phyloP scores from a whole-genome alignment of 2,113 vertebrate species.

The Petroica traversi region DNA sequence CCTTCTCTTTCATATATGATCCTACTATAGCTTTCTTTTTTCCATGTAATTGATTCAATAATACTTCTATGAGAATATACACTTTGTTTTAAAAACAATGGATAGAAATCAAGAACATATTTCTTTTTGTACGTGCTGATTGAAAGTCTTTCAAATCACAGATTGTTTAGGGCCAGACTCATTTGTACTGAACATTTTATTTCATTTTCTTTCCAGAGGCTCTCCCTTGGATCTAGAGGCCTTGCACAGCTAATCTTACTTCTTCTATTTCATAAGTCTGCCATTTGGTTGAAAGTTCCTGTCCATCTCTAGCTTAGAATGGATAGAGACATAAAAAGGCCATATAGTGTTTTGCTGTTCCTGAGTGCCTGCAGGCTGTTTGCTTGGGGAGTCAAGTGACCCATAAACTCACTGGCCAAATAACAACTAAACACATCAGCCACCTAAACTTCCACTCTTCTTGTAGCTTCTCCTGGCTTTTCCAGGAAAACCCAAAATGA shows the following conservation, averaged over 20 bases:
- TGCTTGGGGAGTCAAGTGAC: not conserved
- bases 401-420: not conserved
- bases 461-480: not conserved
- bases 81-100: not conserved
- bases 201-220: not conserved
- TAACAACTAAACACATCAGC: not conserved
- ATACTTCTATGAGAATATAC: not conserved
- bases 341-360: not conserved
- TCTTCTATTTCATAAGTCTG: not conserved
- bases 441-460: not conserved
- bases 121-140: not conserved
- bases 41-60: not conserved
- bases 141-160: not conserved
- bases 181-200: not conserved
- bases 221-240: not conserved
- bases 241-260: not conserved
- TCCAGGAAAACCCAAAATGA: not conserved
- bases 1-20: not conserved
- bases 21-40: not conserved
- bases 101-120: not conserved
- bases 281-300: not conserved
- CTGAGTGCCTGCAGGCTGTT: not conserved
- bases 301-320: not conserved
- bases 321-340: not conserved
- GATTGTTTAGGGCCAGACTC: not conserved